Evolutionary conservation across 2,888 invertebrate genomes (phyloP), one percentile per base, ranked within the genome.

Genomic region (Alcis repandata): DNA sequence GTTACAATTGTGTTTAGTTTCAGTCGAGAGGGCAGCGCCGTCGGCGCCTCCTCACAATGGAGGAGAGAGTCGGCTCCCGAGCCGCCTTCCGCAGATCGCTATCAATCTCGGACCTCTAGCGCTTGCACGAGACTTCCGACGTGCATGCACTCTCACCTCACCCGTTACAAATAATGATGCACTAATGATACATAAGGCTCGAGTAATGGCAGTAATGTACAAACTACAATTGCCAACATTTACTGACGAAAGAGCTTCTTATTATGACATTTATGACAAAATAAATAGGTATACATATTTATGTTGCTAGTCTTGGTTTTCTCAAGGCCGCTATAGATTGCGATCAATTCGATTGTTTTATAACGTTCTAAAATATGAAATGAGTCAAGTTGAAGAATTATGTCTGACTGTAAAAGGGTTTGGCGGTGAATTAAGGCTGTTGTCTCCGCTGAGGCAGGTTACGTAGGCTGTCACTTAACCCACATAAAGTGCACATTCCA

Each of bases 21-120:
- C 79, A 78, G 64, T 89, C 88, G 88, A 64, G 85, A 88, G 90
- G 88, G 88, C 89, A 85, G 79, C 82, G 84, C 17, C 32, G 32
- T 36, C 86, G 84, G 82, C 85, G 82, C 72, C 80, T 77, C 78
- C 77, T 79, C 80, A 92, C 91, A 91, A 91, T 91, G 76, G 87
- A 82, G 86, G 86, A 86, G 91, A 91, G 89, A 92, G 90, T 87
- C 76, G 76, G 76, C 83, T 84, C 80, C 82, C 79, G 82, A 76
- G 78, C 79, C 65, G 77, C 79, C 85, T 89, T 89, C 89, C 89
- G 87, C 73, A 82, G 89, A 91, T 90, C 65, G 72, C 77, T 87
- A 91, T 90, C 90, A 75, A 75, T 78, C 79, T 81, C 79, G 79
- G 84, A 83, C 82, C 81, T 77, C 82, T 78, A 77, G 78, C 77